Percentiles rank a stretch among this genome's conserved stretches.
These are phyloP conservation scores for Microplitis deprimator DNA, from an alignment of 2,888 invertebrate genomes.

Conservation along the genomic window DNA sequence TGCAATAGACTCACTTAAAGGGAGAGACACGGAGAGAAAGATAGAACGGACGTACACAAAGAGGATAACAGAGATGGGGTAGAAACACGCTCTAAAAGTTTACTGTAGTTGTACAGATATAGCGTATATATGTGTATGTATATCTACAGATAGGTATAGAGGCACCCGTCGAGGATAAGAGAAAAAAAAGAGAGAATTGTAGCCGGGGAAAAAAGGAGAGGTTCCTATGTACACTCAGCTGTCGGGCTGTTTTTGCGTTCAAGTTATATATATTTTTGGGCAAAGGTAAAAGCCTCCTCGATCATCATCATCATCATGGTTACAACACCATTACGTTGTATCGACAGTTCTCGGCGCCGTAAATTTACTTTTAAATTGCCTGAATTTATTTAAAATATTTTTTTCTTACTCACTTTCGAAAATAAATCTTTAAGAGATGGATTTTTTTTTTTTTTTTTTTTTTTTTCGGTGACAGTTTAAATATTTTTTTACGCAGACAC, in stretches of 20 bases:
- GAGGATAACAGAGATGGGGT: constrained; percentile 39
- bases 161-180: constrained; percentile 41
- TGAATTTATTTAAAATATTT: neutral
- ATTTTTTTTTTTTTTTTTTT: neutral
- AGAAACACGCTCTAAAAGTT: constrained; percentile 41
- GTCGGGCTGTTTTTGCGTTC: constrained; percentile 65
- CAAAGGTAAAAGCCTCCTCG: constrained; percentile 32
- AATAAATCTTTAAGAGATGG: too few species aligned
- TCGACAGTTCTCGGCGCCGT: constrained; percentile 24
- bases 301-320: constrained; percentile 37
- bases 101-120: neutral
- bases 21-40: constrained; percentile 41
- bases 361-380: neutral
- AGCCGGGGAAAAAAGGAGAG: constrained; percentile 44
- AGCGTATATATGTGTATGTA: neutral
- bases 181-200: constrained; percentile 45
- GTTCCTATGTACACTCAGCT: constrained; percentile 70
- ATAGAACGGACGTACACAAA: constrained; percentile 37
- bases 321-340: constrained; percentile 27
- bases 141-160: neutral
- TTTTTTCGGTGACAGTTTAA: too few species aligned
- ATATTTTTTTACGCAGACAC: too few species aligned
- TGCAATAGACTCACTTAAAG: constrained; percentile 54
- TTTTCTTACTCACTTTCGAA: neutral
- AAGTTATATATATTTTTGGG: constrained; percentile 12